Evolutionary conservation across 2,113 vertebrate genomes (phyloP).

Genomic region (Bettongia penicillata): DNA sequence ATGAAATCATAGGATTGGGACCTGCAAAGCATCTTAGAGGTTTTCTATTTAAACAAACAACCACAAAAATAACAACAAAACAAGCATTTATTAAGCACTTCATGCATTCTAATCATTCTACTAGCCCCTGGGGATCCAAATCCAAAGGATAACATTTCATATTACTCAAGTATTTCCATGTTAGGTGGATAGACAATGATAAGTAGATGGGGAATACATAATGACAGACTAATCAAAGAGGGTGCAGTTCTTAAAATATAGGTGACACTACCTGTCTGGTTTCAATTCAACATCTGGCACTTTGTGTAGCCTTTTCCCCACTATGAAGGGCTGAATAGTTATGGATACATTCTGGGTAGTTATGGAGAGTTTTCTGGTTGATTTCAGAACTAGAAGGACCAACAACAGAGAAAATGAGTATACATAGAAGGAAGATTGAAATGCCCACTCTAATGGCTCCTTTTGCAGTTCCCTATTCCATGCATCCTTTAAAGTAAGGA

Average conservation of each 20-base stretch:
- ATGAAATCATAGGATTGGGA: not conserved
- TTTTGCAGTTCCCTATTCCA: not conserved
- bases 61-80: too few species aligned
- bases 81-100: not conserved
- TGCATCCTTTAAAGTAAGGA: not conserved
- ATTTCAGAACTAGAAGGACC: not conserved
- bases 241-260: not conserved
- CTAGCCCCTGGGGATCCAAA: not conserved
- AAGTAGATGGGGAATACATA: not conserved
- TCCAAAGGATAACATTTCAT: not conserved
- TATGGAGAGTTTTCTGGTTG: not conserved
- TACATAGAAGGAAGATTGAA: too few species aligned
- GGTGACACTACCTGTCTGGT: not conserved
- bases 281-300: not conserved
- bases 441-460: too few species aligned
- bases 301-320: not conserved
- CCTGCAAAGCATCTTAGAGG: not conserved
- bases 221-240: not conserved
- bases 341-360: not conserved
- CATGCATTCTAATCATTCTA: not conserved
- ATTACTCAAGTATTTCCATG: not conserved
- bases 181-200: not conserved
- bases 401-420: not conserved
- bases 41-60: not conserved
- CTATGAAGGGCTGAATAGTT: not conserved